Evolutionary conservation across 1,140 invertebrate species (phyloP).

Genomic region (Hyles euphorbiae): DNA sequence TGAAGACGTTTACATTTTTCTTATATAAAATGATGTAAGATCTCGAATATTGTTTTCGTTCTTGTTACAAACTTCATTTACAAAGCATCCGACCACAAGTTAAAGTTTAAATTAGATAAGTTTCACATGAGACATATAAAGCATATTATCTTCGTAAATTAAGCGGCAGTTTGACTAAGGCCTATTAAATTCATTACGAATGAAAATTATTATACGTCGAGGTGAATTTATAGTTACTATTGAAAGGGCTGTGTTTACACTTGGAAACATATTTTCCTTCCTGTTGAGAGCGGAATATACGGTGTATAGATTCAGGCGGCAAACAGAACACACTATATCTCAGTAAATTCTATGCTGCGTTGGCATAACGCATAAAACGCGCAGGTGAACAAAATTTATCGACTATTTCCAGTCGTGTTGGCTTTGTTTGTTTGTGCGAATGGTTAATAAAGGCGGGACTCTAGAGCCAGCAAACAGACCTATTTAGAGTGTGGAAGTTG

Average conservation of each 20-base stretch:
- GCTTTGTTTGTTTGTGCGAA: conserved; percentile 19
- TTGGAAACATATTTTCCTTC: no score
- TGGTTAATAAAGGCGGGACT: conserved; percentile 19
- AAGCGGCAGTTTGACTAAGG: background rate
- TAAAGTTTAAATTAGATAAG: conserved; percentile 5
- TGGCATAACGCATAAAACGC: conserved; percentile 15
- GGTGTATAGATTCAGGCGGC: background rate
- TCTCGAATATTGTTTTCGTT: no score
- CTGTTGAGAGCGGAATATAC: no score
- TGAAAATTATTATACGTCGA: no score
- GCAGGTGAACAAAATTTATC: conserved; percentile 21
- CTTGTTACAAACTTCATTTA: no score
- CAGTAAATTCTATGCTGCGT: conserved; percentile 1
- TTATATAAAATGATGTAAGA: no score
- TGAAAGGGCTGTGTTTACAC: no score
- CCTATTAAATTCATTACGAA: no score
- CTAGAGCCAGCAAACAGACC: conserved; percentile 16
- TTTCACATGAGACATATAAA: conserved; percentile 1
- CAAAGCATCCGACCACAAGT: background rate
- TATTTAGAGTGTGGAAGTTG: conserved; percentile 5
- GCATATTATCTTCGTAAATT: background rate
- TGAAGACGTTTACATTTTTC: no score
- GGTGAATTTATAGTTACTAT: no score
- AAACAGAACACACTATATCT: conserved; percentile 1
- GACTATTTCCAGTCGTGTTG: conserved; percentile 16